These are phyloP conservation scores for Ciconia maguari DNA, from an alignment of 2,113 vertebrate species.

Conservation along the genomic window DNA sequence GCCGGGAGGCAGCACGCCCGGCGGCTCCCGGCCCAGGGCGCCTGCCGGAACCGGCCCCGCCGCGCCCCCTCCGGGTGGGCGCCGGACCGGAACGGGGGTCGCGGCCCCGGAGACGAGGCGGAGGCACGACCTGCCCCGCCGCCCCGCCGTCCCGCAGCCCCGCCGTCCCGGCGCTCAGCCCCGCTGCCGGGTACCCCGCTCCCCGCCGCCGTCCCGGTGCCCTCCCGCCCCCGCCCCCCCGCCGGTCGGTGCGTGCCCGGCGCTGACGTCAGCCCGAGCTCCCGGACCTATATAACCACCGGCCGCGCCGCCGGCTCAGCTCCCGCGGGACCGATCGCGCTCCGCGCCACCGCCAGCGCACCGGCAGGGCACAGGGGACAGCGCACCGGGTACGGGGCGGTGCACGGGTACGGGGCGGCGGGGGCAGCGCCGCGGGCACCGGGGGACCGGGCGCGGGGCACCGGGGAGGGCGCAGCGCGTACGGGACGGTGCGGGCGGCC, in stretches of 20 bases:
- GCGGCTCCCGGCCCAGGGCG: background rate
- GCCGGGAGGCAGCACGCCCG: no score
- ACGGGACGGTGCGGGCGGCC: background rate
- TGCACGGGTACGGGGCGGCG: background rate
- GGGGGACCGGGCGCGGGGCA: no score
- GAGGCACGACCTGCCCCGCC: no score
- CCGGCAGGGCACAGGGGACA: background rate
- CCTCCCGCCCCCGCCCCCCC: background rate
- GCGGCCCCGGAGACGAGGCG: no score
- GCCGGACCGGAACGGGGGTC: no score
- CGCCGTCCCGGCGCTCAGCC: background rate
- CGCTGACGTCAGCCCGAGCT: slow-evolving; percentile 83
- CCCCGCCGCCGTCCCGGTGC: background rate
- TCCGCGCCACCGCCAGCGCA: background rate
- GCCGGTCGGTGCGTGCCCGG: background rate
- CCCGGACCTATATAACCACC: slow-evolving; percentile 80
- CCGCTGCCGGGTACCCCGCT: background rate
- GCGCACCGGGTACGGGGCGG: background rate
- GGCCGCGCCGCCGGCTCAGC: slow-evolving; percentile 11
- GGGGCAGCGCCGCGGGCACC: background rate
- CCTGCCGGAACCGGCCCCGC: background rate
- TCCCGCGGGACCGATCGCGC: slow-evolving; percentile 46
- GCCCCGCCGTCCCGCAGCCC: no score
- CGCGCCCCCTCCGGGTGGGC: background rate
- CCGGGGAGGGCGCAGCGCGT: background rate